phyloP scores from a whole-genome alignment of 2,113 vertebrate species.

The Synchiropus splendidus region DNA sequence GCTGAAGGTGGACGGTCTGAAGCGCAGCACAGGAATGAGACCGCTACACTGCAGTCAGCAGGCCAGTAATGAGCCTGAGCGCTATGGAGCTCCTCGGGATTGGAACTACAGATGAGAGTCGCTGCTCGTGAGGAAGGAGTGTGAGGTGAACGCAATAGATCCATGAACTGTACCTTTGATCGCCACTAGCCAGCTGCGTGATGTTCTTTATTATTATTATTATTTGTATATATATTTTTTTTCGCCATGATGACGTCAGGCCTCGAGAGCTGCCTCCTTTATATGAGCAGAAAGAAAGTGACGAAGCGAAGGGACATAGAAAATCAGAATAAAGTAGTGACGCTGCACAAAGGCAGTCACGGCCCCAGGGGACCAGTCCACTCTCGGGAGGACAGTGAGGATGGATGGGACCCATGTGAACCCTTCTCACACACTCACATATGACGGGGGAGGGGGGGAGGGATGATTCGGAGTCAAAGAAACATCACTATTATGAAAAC shows the following conservation, averaged over 20 bases:
- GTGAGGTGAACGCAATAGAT: no score
- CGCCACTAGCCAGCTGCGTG: no score
- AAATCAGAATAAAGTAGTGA: conserved; percentile 37
- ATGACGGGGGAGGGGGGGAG: conserved; percentile 3
- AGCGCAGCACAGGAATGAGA: conserved; percentile 21
- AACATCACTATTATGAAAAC: background rate
- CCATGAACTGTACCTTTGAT: no score
- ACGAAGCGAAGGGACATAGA: conserved; percentile 33
- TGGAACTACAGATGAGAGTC: no score
- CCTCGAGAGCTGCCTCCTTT: background rate
- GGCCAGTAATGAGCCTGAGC: background rate
- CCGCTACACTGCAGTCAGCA: conserved; percentile 9
- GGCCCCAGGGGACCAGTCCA: conserved; percentile 39
- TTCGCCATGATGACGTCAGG: no score
- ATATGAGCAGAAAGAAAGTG: conserved; percentile 20
- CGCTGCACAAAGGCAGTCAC: conserved; percentile 19
- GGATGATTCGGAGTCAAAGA: background rate
- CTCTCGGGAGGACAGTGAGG: conserved; percentile 20
- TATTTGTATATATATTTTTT: no score
- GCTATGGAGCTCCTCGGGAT: no score
- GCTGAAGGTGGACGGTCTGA: conserved; percentile 29
- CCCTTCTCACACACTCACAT: conserved; percentile 19
- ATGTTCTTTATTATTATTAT: no score
- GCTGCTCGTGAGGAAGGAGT: no score
- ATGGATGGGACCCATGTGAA: conserved; percentile 28